These are phyloP conservation scores for Chrysolina americana DNA, from an alignment of 2,888 invertebrate species.

Conservation along the genomic window DNA sequence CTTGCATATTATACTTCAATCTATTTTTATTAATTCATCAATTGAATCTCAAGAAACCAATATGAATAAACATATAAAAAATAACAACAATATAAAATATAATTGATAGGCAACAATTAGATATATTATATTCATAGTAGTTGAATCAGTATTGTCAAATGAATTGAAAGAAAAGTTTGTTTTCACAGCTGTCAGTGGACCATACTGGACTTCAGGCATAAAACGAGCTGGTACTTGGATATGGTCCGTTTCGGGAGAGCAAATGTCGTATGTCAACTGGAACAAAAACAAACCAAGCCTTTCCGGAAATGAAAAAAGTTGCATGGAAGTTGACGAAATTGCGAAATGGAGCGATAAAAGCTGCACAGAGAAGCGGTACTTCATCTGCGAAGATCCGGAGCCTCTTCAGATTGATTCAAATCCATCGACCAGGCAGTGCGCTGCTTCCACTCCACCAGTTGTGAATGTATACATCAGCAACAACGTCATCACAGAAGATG, in stretches of 20 bases:
- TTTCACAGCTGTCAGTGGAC: conserved; percentile 10
- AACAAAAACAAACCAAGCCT: neutral
- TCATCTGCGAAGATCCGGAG: conserved; percentile 25
- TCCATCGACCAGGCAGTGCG: neutral
- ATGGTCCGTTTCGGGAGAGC: conserved; percentile 6
- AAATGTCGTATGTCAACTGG: conserved; percentile 22
- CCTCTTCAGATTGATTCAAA: neutral
- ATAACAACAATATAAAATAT: too few species aligned
- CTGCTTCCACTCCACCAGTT: conserved; percentile 19
- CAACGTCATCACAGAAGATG: conserved; percentile 27
- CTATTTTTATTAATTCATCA: too few species aligned
- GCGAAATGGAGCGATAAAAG: conserved; percentile 19
- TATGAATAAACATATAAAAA: too few species aligned
- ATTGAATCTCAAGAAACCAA: too few species aligned
- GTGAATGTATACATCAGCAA: conserved; percentile 35
- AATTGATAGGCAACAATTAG: too few species aligned
- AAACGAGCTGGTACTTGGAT: conserved; percentile 13
- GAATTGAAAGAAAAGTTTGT: neutral
- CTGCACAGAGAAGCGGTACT: conserved; percentile 9
- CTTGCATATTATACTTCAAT: too few species aligned
- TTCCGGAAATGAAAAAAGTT: neutral
- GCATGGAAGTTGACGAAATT: conserved; percentile 19
- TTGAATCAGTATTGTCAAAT: neutral
- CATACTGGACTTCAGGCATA: conserved; percentile 28
- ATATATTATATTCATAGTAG: too few species aligned